Evolutionary conservation across 2,888 invertebrate species (phyloP).

Genomic region (Biston stratarius): DNA sequence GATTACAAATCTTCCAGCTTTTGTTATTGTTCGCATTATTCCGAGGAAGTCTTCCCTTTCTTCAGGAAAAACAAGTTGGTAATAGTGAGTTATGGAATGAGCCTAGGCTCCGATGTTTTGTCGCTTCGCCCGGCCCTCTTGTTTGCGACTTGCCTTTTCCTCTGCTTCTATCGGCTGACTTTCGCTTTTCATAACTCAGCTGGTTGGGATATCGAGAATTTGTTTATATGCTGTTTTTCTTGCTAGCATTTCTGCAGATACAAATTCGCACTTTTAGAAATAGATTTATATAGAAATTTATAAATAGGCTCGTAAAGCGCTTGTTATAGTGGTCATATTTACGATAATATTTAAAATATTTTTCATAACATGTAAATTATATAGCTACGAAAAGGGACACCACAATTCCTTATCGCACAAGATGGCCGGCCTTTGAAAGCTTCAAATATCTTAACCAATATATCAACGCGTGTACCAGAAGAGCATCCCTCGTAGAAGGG

Average conservation of each 20-base stretch:
- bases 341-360: not conserved
- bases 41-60: conserved; percentile 33
- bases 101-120: conserved; percentile 37
- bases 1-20: conserved; percentile 60
- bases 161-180: conserved; percentile 20
- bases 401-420: conserved; percentile 29
- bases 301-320: too few relatives aligned
- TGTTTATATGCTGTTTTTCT: conserved; percentile 32
- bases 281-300: not conserved
- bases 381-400: conserved; percentile 23
- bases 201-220: conserved; percentile 30
- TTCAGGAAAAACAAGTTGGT: conserved; percentile 68
- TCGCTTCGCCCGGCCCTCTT: conserved; percentile 29
- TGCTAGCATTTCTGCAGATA: conserved; percentile 29
- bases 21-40: conserved; percentile 44
- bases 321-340: not conserved
- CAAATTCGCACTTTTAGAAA: conserved; percentile 11
- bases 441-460: conserved; percentile 66
- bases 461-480: conserved; percentile 65
- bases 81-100: conserved; percentile 70
- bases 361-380: conserved; percentile 15
- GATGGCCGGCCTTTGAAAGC: conserved; percentile 46
- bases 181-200: conserved; percentile 38
- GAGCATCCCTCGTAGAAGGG: conserved; percentile 63
- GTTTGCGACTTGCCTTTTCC: conserved; percentile 33